Base-by-base conservation (phyloP, 35 echinoderm and acorn worm genomes). In the Heliocidaris erythrogramma region DNA sequence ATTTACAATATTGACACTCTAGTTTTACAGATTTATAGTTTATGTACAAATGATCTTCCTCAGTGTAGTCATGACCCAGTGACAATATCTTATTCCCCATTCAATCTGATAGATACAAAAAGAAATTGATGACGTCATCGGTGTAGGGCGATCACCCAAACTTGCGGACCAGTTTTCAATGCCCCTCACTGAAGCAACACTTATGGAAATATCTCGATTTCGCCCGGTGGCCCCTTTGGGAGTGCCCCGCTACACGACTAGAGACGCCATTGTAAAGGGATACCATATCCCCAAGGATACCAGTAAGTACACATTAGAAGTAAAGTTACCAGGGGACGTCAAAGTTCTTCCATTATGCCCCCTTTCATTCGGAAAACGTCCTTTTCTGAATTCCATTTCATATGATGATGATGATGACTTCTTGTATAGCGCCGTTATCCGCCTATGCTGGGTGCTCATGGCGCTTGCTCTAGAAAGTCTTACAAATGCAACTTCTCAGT, bases 151-250 rank as follows among this genome's bases (percentile, higher is more conserved):
- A 95, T 32, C 49, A 0, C 94, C 94, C 4, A 93, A 86, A 7
- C 7, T 95, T 30, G 17, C 48, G 11, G 94, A 95, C 92, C 35
- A 61, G 30, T 30, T 7, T 8, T 14, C 32, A 13, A 49, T 95
- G 86, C 94, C 94, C 24, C 49, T 48, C 85, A 95, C 94, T 10
- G 27, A 29, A 27, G 94, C 94, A 14, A 95, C 94, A 24, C 92
- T 95, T 53, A 88, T 95, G 87, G 94, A 95, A 50, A 91, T 91
- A 30, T 86, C 35, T 24, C 94, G 94, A 53, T 91, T 50, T 50
- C 48, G 94, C 13, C 47, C 30, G 21, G 49, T 60, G 17, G 18
- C 94, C 35, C 94, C 94, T 29, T 21, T 49, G 32, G 48, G 92
- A 21, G 27, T 7, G 27, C 92, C 56, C 1, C 32, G 56, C 49